A percentile compares a stretch with the other conserved stretches of the same genome.
Evolutionary conservation across 2,888 invertebrate genomes (phyloP).

Genomic region (Ganaspis brasiliensis): DNA sequence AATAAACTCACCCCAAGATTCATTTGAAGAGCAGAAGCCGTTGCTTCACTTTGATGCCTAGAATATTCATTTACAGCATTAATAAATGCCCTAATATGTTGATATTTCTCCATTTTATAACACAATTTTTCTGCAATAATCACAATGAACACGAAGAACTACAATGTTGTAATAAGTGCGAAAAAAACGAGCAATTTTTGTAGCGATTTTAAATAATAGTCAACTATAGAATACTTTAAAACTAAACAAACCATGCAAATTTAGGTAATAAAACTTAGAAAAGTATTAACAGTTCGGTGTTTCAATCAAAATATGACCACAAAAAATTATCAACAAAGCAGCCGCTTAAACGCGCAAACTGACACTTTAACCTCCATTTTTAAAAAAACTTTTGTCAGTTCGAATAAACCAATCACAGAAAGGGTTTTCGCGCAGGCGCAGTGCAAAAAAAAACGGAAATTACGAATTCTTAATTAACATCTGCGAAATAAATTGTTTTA

Average conservation of each 20-base stretch:
- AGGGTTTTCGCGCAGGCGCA: background rate
- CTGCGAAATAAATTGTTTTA: too few relatives aligned
- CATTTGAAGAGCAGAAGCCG: slow-evolving; percentile 73
- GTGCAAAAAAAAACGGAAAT: background rate
- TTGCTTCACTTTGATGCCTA: slow-evolving; percentile 74
- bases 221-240: background rate
- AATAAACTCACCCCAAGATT: slow-evolving; percentile 75
- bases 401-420: background rate
- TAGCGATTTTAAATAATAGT: background rate
- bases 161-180: too few relatives aligned
- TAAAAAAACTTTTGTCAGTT: background rate
- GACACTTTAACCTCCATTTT: slow-evolving; percentile 34
- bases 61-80: slow-evolving; percentile 72
- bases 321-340: slow-evolving; percentile 18
- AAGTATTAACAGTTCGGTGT: background rate
- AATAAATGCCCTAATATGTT: slow-evolving; percentile 74
- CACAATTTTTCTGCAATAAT: background rate
- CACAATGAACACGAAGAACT: too few relatives aligned
- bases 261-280: background rate
- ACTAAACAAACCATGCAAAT: background rate
- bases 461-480: too few relatives aligned
- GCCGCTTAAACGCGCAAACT: slow-evolving; percentile 8
- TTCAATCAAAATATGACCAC: background rate
- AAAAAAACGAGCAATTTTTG: background rate
- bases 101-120: slow-evolving; percentile 82